Evolutionary conservation across 1,140 invertebrate species (phyloP), one percentile per base, ranked within the genome.

Genomic region (Papilio helenus): DNA sequence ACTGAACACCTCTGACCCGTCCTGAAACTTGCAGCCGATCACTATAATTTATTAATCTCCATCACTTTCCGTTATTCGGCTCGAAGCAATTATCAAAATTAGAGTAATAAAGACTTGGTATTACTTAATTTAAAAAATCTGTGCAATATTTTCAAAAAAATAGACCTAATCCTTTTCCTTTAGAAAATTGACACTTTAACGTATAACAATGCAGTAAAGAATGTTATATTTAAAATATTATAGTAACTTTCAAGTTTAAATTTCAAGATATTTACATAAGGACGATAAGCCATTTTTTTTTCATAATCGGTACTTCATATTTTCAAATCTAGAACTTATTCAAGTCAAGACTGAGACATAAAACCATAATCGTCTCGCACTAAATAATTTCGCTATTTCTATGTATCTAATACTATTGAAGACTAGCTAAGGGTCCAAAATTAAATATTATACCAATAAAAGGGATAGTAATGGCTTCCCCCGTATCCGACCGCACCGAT

Each of bases 371-470:
- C 42, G 55, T 77, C 78, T 23, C 39, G 71, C 73, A 83, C 65
- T 84, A 85, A 89, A 89, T 94, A 92, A 93, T 92, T 87, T 81
- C 65, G 61, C 92, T 79, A 92, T 94, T 93, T 94, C 88, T 93
- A 93, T 93, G 90, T 88, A 77, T 83, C 85, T 80, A 84, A 79
- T 81, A 79, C 86, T 85, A 85, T 83, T 79, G 76, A 72, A 80
- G 87, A 86, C 87, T 89, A 88, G 89, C 86, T 90, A 90, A 92
- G 87, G 88, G 86, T 81, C 87, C 85, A 91, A 94, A 94, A 94
- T 94, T 94, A 94, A 94, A 93, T 94, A 94, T 94, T 94, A 93
- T 93, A 93, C 92, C 93, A 94, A 94, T 94, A 94, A 93, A 94
- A 93, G 89, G 89, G 92, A 92, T 93, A 88, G 88, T 94, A 93